Conservation (phyloP, 2,113 vertebrate genomes). For the Actinemys pallida region DNA sequence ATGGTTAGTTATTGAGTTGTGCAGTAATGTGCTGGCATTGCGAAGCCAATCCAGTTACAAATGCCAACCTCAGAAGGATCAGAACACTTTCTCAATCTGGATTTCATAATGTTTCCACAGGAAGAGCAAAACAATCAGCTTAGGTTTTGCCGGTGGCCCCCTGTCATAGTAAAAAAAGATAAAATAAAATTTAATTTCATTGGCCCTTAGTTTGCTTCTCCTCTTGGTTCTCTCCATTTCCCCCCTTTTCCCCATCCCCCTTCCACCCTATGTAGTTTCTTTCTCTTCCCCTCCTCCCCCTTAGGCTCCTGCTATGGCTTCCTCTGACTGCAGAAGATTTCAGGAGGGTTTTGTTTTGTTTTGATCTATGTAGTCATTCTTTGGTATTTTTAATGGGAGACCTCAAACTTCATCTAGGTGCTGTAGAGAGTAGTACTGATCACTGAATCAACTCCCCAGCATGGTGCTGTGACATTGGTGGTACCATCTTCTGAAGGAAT, state of each 20-base stretch:
- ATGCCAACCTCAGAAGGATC: slow-evolving; percentile 79
- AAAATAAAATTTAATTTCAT: neutral
- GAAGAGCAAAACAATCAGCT: slow-evolving; percentile 64
- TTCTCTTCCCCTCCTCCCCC: accelerated
- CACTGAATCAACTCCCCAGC: neutral
- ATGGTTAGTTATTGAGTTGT: slow-evolving; percentile 84
- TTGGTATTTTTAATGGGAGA: neutral
- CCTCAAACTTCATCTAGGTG: neutral
- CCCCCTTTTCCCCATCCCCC: accelerated
- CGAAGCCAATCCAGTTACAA: slow-evolving; percentile 76
- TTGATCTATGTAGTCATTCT: neutral
- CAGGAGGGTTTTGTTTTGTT: neutral
- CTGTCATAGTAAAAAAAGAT: neutral
- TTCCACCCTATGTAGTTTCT: accelerated
- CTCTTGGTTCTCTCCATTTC: neutral
- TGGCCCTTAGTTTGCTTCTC: neutral
- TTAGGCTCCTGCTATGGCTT: neutral
- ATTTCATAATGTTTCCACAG: slow-evolving; percentile 82
- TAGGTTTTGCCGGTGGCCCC: slow-evolving; percentile 49
- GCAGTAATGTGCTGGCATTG: slow-evolving; percentile 73
- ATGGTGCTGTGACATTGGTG: neutral
- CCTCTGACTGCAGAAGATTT: neutral
- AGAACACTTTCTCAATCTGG: slow-evolving; percentile 71
- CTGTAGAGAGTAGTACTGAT: neutral
- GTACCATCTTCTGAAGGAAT: neutral